Base-by-base conservation (phyloP, 2,113 vertebrate species). In the Brachionichthys hirsutus region DNA sequence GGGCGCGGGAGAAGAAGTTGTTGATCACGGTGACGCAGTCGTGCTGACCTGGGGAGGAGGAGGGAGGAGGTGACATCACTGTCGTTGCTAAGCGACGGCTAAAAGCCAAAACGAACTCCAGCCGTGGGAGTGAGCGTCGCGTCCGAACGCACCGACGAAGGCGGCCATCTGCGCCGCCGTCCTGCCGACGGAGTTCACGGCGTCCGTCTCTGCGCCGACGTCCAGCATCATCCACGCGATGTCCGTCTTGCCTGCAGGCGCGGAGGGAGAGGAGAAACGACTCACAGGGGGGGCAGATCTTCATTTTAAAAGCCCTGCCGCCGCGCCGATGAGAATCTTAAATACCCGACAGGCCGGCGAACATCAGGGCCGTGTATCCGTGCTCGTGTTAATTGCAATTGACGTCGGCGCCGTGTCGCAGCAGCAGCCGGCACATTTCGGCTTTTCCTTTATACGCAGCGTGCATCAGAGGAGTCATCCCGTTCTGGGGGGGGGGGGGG, bases 141-240 rank as follows among this genome's bases (percentile, higher is more conserved):
- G 24, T 19, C 20, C 54, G 43, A 20, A 72, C 86, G 1, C 85
- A 99, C 96, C 97, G 20, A 98, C 97, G 81, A 99, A 99, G 49
- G 97, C 97, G 36, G 97, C 96, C 97, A 99, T 99, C 85, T 99
- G 97, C 68, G 95, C 94, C 1, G 97, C 97, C 7, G 97, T 98
- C 68, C 97, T 93, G 44, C 97, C 97, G 0, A 99, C 97, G 0
- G 97, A 98, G 83, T 99, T 99, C 67, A 98, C 92, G 11, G 92
- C 92, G 53, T 98, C 97, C 0, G 94, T 98, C 75, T 99, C 95
- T 0, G 97, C 97, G 47, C 97, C 97, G 9, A 95, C 96, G 51
- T 99, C 97, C 82, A 99, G 62, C 92, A 98, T 98, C 90, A 93
- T 94, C 94, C 94, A 94, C 0, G 94, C 95, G 80, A 99, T 98